Base-by-base conservation (phyloP, 1,140 invertebrate genomes). In the Tetragonula clypearis region DNA sequence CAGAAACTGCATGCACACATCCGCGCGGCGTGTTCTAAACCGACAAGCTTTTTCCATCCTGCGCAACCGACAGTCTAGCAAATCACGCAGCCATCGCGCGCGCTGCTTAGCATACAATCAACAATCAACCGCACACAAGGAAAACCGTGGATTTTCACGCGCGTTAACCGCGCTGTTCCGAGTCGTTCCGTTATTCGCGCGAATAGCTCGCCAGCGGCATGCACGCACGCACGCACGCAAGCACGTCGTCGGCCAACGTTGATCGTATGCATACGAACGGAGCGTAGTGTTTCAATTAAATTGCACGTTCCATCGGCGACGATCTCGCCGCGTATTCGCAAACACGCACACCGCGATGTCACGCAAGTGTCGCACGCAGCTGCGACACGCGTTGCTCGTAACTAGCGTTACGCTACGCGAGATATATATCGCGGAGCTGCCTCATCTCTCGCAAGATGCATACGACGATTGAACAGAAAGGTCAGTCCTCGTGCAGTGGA, bases 241-340 rank as follows among this genome's bases (percentile, higher is more conserved):
- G 30, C 35, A 35, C 35, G 35, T 35, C 3, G 35, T 35, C 19
- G 30, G 14, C 30, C 74, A 55, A 23, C 60, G 62, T 56, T 74
- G 49, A 76, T 77, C 82, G 76, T 79, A 84, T 79, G 82, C 66
- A 79, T 62, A 84, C 62, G 49, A 79, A 60, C 35, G 49, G 56
- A 79, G 76, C 82, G 66, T 49, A 8, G 6, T 79, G 82, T 84
- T 84, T 84, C 82, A 84, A 79, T 84, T 84, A 84, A 84, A 84
- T 78, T 77, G 76, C 76, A 55, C 82, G 53, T 84, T 79, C 56
- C 66, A 84, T 69, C 66, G 75, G 17, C 56, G 14, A 53, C 62
- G 14, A n/a, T 41, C 80, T 62, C 41, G 8, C 17, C 15, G 53
- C 56, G 23, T 49, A 41, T 84, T 62, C 55, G 35, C 30, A 55